phyloP scores from a whole-genome alignment of 2,797 vertebrate species.

The Hafferia zeledoni region DNA sequence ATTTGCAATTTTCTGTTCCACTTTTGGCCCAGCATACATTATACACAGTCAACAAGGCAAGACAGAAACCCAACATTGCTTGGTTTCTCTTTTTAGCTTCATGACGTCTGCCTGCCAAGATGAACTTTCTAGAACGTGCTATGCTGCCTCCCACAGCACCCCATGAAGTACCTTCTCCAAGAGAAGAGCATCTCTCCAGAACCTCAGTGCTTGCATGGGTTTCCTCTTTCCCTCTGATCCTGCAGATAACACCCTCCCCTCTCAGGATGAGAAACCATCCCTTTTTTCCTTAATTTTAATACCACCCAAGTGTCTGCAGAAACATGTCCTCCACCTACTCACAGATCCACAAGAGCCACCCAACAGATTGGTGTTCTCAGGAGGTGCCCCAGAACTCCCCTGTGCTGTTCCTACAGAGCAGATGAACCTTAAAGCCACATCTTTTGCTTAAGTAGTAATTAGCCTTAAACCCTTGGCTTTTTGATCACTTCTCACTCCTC shows the following conservation, averaged over 20 bases:
- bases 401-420: neutral
- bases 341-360: neutral
- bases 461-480: neutral
- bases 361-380: neutral
- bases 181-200: neutral
- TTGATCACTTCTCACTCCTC: neutral
- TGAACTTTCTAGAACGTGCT: conserved; percentile 25
- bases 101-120: neutral
- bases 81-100: conserved; percentile 45
- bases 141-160: neutral
- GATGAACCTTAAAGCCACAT: neutral
- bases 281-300: neutral
- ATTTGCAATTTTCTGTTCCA: conserved; percentile 44
- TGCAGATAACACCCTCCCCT: neutral
- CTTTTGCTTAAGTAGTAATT: neutral
- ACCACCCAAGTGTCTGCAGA: neutral
- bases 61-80: neutral
- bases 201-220: neutral
- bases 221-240: neutral
- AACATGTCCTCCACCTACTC: neutral
- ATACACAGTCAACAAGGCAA: neutral
- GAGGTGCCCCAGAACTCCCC: neutral
- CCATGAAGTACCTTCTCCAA: neutral
- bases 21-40: neutral
- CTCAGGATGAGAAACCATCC: neutral